These are phyloP conservation scores for Phalacrocorax pelagicus DNA, from an alignment of 2,113 vertebrate genomes.

Conservation along the genomic window DNA sequence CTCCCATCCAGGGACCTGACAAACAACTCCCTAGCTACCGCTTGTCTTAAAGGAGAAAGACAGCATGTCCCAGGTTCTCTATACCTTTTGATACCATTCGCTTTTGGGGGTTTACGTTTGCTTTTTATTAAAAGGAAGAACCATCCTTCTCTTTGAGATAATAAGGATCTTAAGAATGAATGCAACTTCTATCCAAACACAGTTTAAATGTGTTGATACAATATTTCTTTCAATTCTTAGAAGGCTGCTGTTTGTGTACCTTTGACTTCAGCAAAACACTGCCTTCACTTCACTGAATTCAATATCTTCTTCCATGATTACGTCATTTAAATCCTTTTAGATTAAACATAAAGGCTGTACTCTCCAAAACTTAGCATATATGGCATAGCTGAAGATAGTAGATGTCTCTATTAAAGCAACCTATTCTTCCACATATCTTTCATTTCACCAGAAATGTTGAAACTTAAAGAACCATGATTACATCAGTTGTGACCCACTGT, in stretches of 20 bases:
- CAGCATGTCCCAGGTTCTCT: neutral
- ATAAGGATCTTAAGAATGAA: neutral
- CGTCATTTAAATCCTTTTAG: neutral
- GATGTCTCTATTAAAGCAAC: neutral
- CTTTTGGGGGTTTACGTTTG: neutral
- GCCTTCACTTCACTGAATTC: neutral
- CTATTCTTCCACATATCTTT: neutral
- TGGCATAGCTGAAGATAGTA: neutral
- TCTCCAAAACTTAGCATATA: neutral
- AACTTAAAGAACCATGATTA: neutral
- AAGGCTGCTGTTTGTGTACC: too few species aligned
- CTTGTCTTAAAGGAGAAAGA: neutral
- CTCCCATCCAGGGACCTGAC: neutral
- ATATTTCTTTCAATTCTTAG: neutral
- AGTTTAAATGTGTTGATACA: neutral
- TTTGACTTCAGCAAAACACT: neutral
- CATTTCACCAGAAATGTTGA: neutral
- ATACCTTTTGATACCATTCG: neutral
- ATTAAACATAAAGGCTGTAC: neutral
- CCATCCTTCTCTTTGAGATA: neutral
- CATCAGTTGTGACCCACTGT: slow-evolving; percentile 18
- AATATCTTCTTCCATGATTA: neutral
- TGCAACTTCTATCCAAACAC: neutral
- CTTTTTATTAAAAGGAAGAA: neutral
- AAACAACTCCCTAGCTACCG: neutral